These are phyloP conservation scores for Jacana jacana DNA, from an alignment of 2,113 vertebrate species.

Conservation along the genomic window DNA sequence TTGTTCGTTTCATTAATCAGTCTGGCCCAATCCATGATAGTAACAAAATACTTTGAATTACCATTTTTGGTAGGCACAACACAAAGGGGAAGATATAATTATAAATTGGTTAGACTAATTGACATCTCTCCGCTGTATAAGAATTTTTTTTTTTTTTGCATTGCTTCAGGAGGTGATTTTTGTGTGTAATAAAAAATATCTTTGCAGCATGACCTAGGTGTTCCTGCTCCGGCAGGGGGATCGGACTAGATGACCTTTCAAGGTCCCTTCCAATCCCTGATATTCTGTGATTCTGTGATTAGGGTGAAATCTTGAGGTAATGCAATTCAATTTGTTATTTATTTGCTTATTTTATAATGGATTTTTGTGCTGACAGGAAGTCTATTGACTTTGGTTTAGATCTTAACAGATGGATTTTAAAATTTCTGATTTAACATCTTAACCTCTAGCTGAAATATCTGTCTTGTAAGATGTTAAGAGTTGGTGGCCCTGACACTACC, in stretches of 20 bases:
- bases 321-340: neutral
- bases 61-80: neutral
- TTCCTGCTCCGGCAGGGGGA: too few relatives aligned
- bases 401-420: neutral
- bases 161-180: neutral
- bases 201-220: too few relatives aligned
- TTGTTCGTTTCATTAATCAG: too few relatives aligned
- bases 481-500: neutral
- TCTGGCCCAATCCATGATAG: too few relatives aligned
- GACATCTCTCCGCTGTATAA: neutral
- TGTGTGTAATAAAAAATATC: neutral
- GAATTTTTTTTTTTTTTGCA: fast-evolving
- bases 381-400: neutral
- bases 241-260: too few relatives aligned
- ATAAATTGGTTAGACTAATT: neutral
- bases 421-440: neutral
- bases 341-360: neutral
- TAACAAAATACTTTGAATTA: neutral
- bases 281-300: too few relatives aligned
- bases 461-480: neutral
- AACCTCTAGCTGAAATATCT: neutral
- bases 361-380: neutral
- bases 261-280: too few relatives aligned
- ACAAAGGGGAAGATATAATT: neutral
- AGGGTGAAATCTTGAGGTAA: neutral